Evolutionary conservation across 2,113 vertebrate genomes (phyloP).

Genomic region (Calcarius ornatus): DNA sequence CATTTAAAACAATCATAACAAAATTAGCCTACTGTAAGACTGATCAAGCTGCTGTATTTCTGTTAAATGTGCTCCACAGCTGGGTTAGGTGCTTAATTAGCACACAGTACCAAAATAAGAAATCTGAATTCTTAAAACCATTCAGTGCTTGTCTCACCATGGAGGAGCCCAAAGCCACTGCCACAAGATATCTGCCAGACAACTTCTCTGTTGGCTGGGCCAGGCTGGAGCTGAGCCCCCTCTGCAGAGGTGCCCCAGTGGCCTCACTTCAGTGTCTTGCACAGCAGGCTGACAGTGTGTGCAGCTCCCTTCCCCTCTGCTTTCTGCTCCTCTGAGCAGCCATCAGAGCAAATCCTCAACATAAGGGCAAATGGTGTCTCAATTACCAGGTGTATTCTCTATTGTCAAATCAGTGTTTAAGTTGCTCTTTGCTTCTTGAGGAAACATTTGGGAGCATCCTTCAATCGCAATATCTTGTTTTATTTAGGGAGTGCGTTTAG

Average conservation of each 20-base stretch:
- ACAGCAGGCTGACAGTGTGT: neutral
- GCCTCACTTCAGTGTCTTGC: neutral
- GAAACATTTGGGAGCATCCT: neutral
- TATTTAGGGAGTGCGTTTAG: neutral
- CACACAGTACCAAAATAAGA: neutral
- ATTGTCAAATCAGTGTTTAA: neutral
- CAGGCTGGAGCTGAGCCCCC: neutral
- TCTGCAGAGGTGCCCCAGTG: neutral
- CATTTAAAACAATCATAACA: neutral
- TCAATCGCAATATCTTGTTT: accelerated
- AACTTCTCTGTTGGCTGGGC: neutral
- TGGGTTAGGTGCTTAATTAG: neutral
- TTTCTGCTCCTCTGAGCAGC: neutral
- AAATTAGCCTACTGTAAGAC: neutral
- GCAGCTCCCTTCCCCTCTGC: neutral
- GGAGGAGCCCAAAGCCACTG: neutral
- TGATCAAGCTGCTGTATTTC: neutral
- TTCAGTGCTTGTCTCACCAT: neutral
- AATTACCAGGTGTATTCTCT: neutral
- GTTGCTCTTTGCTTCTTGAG: neutral
- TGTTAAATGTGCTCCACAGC: neutral
- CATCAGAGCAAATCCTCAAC: neutral
- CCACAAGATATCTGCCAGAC: neutral
- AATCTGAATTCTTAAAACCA: neutral
- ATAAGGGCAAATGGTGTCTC: accelerated